A percentile compares a stretch with the other conserved stretches of the same genome.
Conservation (phyloP, 2,888 invertebrate species). For the Drosophila niveifrons region DNA sequence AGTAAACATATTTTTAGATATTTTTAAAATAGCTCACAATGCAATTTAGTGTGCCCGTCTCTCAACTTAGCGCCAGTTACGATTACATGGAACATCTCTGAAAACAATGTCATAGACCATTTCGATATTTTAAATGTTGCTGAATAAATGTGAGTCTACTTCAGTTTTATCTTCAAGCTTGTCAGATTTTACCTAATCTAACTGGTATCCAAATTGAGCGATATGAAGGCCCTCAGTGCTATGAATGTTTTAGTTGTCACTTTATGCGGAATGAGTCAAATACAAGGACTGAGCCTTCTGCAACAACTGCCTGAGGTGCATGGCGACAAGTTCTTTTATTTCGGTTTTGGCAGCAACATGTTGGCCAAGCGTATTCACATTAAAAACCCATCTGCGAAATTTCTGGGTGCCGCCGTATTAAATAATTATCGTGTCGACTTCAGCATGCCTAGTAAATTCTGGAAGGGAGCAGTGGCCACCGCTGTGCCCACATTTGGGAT, state of each 20-base stretch:
- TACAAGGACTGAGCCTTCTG: rapidly evolving
- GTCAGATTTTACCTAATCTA: too few relatives aligned
- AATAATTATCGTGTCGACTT: constrained; percentile 90
- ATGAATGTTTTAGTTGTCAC: not conserved
- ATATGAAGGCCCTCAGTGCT: not conserved
- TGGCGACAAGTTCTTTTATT: constrained; percentile 89
- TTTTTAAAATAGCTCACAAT: too few relatives aligned
- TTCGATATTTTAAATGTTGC: not conserved
- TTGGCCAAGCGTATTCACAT: constrained; percentile 91
- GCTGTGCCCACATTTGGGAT: constrained; percentile 86
- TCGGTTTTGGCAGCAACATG: constrained; percentile 96
- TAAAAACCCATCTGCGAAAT: constrained; percentile 91
- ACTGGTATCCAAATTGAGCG: not conserved
- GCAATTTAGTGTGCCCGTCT: too few relatives aligned
- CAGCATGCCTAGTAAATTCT: constrained; percentile 85
- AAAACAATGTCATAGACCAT: too few relatives aligned
- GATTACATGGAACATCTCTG: too few relatives aligned
- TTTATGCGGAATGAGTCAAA: not conserved
- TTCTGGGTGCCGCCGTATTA: constrained; percentile 88
- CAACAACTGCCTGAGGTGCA: constrained; percentile 46
- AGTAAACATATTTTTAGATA: not conserved
- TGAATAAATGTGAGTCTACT: not conserved
- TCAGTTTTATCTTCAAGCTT: not conserved
- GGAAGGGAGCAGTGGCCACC: constrained; percentile 95
- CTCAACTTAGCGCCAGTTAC: too few relatives aligned